Percentiles rank a stretch among this genome's conserved stretches.
Conservation (phyloP, 2,888 invertebrate species). For the Sphinx pinastri region DNA sequence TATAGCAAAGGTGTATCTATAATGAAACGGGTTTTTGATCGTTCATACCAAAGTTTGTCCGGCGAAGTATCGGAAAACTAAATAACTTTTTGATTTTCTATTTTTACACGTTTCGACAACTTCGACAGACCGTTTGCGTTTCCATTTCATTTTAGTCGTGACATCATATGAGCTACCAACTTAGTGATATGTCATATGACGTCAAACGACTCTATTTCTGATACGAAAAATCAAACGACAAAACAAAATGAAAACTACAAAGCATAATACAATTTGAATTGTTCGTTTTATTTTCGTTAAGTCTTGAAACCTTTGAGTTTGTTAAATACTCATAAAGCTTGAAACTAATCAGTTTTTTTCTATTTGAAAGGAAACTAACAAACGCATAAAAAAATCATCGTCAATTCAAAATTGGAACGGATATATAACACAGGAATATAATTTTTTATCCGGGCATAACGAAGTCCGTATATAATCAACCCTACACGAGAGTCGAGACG, state of each 20-base stretch:
- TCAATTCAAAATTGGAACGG: too few relatives aligned
- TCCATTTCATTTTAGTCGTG: slow-evolving; percentile 20
- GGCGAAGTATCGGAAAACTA: slow-evolving; percentile 17
- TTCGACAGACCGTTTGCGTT: slow-evolving; percentile 14
- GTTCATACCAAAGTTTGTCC: slow-evolving; percentile 13
- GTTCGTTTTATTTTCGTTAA: not conserved
- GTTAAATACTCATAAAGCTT: too few relatives aligned
- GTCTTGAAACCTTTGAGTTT: too few relatives aligned
- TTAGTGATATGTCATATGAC: slow-evolving; percentile 1
- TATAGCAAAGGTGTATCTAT: slow-evolving; percentile 19
- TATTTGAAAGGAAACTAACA: too few relatives aligned
- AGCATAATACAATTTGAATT: not conserved
- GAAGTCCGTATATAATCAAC: too few relatives aligned
- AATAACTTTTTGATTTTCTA: slow-evolving; percentile 20
- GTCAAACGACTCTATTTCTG: slow-evolving; percentile 7
- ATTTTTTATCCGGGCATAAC: too few relatives aligned
- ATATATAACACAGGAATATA: too few relatives aligned
- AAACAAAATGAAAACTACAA: slow-evolving; percentile 1
- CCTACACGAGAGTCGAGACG: not conserved
- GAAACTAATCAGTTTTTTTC: too few relatives aligned
- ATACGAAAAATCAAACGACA: not conserved
- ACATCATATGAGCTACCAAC: not conserved
- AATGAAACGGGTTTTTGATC: slow-evolving; percentile 4
- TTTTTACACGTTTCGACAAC: slow-evolving; percentile 14
- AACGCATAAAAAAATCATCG: too few relatives aligned